These are phyloP conservation scores for Hylaea fasciaria DNA, from an alignment of 2,888 invertebrate species.

Conservation along the genomic window DNA sequence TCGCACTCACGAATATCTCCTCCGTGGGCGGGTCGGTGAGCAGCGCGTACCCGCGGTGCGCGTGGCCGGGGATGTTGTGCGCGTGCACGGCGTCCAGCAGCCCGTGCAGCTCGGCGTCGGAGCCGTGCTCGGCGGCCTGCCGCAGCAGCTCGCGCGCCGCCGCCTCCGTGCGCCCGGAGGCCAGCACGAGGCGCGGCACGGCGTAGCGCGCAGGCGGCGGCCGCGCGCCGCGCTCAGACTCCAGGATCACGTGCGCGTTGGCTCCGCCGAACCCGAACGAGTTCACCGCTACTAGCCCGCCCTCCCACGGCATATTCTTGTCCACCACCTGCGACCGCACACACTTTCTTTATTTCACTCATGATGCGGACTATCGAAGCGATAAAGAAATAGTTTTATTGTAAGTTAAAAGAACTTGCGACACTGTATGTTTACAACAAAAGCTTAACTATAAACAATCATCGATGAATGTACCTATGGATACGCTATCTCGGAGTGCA, in stretches of 20 bases:
- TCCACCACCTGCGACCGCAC: conserved; percentile 88
- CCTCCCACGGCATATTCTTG: conserved; percentile 92
- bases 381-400: no score
- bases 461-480: no score
- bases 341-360: neutral
- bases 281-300: conserved; percentile 96
- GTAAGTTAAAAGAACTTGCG: no score
- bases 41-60: conserved; percentile 92
- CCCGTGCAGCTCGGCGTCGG: conserved; percentile 90
- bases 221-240: conserved; percentile 88
- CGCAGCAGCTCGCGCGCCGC: conserved; percentile 88
- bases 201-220: conserved; percentile 81
- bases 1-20: conserved; percentile 53
- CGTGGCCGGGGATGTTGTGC: conserved; percentile 89
- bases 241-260: conserved; percentile 95
- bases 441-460: no score
- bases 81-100: conserved; percentile 91
- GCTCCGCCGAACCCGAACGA: conserved; percentile 99
- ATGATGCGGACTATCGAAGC: no score
- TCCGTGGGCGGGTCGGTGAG: conserved; percentile 64
- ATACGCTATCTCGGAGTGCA: no score
- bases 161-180: conserved; percentile 93
- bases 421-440: no score
- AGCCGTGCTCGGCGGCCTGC: conserved; percentile 84
- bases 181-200: conserved; percentile 84